Percentiles rank a stretch among this genome's conserved stretches.
These are phyloP conservation scores for Amphiprion percula DNA, from an alignment of 2,113 vertebrate genomes.

Conservation along the genomic window DNA sequence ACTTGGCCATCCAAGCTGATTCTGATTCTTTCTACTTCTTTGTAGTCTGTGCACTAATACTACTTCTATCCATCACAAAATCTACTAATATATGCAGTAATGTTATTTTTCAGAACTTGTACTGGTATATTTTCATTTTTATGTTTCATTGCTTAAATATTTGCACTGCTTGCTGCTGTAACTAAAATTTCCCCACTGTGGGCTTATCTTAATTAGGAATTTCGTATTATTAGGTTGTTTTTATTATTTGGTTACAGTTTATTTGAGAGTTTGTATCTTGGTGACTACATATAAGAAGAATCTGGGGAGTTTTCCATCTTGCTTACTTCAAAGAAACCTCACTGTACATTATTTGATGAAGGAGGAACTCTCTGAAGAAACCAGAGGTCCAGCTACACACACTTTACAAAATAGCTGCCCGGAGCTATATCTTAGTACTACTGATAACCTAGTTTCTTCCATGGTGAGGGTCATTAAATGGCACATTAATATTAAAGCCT, in stretches of 20 bases:
- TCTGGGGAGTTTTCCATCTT: slow-evolving; percentile 2
- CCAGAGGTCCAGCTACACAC: slow-evolving; percentile 28
- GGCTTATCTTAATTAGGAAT: too few relatives aligned
- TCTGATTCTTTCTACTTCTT: too few relatives aligned
- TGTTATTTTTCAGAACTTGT: too few relatives aligned
- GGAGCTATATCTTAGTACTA: slow-evolving; percentile 57
- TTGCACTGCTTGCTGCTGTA: too few relatives aligned
- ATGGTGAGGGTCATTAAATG: slow-evolving; percentile 73
- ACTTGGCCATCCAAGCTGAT: too few relatives aligned
- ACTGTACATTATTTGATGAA: slow-evolving; percentile 16
- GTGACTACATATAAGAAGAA: background rate
- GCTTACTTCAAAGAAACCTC: slow-evolving; percentile 23
- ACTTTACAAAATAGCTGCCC: slow-evolving; percentile 60
- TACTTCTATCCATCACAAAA: too few relatives aligned
- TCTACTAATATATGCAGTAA: too few relatives aligned
- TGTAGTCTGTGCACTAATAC: too few relatives aligned
- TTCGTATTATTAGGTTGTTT: background rate
- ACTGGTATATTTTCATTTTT: too few relatives aligned
- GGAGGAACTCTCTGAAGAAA: background rate
- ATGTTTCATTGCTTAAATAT: too few relatives aligned
- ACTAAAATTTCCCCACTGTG: too few relatives aligned
- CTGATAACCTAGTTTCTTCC: slow-evolving; percentile 69
- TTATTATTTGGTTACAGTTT: background rate
- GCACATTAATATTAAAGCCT: slow-evolving; percentile 81
- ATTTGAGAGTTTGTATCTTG: background rate